Conservation (phyloP, 1,140 invertebrate genomes). For the Callitettix versicolor region DNA sequence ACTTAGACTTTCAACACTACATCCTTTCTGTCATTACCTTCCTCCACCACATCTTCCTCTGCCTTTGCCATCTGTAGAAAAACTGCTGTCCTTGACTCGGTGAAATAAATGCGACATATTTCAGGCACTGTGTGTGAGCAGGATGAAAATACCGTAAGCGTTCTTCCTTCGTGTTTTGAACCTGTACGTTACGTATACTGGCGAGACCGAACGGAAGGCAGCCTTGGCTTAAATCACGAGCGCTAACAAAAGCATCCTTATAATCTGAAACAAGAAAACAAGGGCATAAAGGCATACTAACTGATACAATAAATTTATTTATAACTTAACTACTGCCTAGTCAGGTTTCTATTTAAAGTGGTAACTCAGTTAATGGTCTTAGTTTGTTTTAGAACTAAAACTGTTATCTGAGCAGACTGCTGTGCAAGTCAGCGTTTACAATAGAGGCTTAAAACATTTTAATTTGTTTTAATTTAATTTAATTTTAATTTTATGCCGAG, state of each 20-base stretch:
- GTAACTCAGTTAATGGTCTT: too few species aligned
- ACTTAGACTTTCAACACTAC: too few species aligned
- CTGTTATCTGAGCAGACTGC: too few species aligned
- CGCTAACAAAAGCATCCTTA: neutral
- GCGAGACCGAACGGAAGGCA: constrained; percentile 42
- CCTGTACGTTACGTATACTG: constrained; percentile 19
- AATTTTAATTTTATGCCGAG: too few species aligned
- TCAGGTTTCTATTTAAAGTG: too few species aligned
- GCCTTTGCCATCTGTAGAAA: constrained; percentile 57
- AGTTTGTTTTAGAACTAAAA: too few species aligned
- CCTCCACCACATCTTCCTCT: constrained; percentile 72
- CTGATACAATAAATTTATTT: neutral
- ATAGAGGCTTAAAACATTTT: too few species aligned
- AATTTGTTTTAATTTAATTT: too few species aligned
- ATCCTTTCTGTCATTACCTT: constrained; percentile 38
- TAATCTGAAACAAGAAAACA: neutral
- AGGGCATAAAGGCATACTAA: neutral
- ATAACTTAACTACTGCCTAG: too few species aligned
- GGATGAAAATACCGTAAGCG: constrained; percentile 6
- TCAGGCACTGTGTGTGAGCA: constrained; percentile 24
- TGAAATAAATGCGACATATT: constrained; percentile 32
- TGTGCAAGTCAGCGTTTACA: too few species aligned
- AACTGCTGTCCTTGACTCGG: constrained; percentile 38
- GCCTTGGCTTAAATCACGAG: neutral
- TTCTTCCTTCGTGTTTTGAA: neutral